Conservation (phyloP, 2,888 invertebrate species). For the Lithophane socia region DNA sequence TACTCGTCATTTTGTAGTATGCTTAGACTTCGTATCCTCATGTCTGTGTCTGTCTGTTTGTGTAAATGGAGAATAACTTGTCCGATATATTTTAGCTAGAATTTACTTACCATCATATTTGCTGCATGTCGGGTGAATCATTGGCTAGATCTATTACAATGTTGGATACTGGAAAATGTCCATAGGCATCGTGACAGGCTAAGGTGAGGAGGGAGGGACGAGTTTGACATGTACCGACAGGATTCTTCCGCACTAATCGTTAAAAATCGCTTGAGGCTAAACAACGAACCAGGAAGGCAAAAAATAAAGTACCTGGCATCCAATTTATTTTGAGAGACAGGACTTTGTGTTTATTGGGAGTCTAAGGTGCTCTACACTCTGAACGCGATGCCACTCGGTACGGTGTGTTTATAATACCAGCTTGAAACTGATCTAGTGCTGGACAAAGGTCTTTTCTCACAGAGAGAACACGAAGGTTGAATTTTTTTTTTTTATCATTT, state of each 20-base stretch:
- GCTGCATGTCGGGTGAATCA: neutral
- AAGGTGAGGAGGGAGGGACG: neutral
- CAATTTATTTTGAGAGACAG: conserved; percentile 40
- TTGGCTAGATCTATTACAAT: neutral
- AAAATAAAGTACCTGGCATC: conserved; percentile 33
- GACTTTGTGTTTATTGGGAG: conserved; percentile 25
- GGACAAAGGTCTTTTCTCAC: neutral
- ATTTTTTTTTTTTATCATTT: neutral
- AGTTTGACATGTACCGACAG: neutral
- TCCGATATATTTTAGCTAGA: too few relatives aligned
- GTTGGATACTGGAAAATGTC: neutral
- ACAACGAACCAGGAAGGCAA: neutral
- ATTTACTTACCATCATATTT: neutral
- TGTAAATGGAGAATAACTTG: too few relatives aligned
- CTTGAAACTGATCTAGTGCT: neutral
- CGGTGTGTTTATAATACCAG: too few relatives aligned
- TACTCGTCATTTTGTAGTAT: too few relatives aligned
- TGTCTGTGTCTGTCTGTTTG: too few relatives aligned
- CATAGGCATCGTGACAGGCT: neutral
- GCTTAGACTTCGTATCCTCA: too few relatives aligned
- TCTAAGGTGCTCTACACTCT: neutral
- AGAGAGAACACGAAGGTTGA: neutral
- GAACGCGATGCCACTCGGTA: neutral
- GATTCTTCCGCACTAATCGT: neutral
- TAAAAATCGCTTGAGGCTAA: conserved; percentile 17